Conservation (phyloP, 1,140 invertebrate genomes). For the Caenorhabditis remanei region DNA sequence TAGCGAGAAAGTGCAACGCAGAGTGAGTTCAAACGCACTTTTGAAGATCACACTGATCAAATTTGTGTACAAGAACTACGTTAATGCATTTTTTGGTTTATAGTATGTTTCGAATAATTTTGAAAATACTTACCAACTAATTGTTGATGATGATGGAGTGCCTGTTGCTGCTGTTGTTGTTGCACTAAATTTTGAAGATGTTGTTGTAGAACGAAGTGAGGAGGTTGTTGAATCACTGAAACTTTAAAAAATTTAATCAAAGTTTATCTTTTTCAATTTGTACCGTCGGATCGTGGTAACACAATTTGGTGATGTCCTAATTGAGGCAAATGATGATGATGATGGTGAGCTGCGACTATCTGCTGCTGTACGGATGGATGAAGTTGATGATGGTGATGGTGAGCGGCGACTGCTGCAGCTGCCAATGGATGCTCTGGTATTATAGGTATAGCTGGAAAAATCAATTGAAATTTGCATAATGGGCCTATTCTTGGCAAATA, state of each 20-base stretch:
- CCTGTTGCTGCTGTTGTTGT: conserved; percentile 54
- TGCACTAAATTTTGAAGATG: conserved; percentile 53
- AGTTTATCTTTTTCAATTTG: not conserved
- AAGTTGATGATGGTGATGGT: conserved; percentile 42
- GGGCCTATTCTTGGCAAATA: too few species aligned
- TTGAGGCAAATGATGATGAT: conserved; percentile 27
- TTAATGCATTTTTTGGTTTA: not conserved
- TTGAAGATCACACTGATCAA: not conserved
- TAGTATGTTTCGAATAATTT: not conserved
- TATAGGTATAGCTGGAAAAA: conserved; percentile 1
- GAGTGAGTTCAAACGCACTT: conserved; percentile 17
- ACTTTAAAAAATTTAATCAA: not conserved
- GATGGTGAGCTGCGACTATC: conserved; percentile 30
- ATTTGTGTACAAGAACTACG: not conserved
- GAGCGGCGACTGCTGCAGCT: conserved; percentile 45
- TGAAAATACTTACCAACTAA: conserved; percentile 48
- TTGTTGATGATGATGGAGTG: conserved; percentile 52
- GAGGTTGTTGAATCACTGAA: conserved; percentile 56
- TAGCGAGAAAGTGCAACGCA: not conserved
- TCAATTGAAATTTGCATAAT: not conserved
- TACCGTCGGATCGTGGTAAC: conserved; percentile 16
- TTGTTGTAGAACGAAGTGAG: conserved; percentile 37
- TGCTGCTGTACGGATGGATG: conserved; percentile 22
- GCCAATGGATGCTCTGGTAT: conserved; percentile 30
- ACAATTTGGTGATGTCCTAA: not conserved